Evolutionary conservation across 2,797 vertebrate genomes (phyloP).

Genomic region (Microtus californicus): DNA sequence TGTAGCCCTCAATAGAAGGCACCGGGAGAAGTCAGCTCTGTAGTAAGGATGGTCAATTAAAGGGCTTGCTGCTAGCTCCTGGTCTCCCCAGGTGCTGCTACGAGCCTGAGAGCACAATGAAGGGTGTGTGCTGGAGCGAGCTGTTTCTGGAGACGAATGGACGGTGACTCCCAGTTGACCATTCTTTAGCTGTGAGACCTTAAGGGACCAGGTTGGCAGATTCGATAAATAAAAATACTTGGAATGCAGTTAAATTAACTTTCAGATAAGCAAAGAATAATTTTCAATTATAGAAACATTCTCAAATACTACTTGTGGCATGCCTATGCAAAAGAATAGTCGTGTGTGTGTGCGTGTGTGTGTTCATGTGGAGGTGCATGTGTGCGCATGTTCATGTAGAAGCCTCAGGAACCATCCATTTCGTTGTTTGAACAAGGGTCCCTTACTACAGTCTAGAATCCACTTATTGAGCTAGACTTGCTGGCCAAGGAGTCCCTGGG

Average conservation of each 20-base stretch:
- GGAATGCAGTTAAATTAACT: background rate
- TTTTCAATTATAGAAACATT: background rate
- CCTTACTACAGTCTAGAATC: background rate
- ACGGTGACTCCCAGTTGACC: background rate
- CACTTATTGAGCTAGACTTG: background rate
- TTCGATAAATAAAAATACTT: background rate
- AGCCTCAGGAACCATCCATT: background rate
- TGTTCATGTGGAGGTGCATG: background rate
- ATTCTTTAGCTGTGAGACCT: background rate
- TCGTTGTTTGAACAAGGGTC: background rate
- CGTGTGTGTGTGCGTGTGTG: background rate
- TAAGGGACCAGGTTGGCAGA: background rate
- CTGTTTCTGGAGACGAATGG: background rate
- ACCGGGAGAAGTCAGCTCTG: background rate
- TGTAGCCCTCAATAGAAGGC: background rate
- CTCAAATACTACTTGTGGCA: background rate
- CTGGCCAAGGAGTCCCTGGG: too few species aligned
- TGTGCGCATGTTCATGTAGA: background rate
- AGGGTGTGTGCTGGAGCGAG: too few species aligned
- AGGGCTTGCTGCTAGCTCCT: background rate
- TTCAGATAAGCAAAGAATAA: background rate
- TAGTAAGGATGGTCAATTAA: background rate
- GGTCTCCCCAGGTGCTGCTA: background rate
- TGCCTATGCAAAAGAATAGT: background rate
- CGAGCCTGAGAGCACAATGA: background rate